These are phyloP conservation scores for Drosophila busckii DNA, from an alignment of 1,140 invertebrate genomes.

Conservation along the genomic window DNA sequence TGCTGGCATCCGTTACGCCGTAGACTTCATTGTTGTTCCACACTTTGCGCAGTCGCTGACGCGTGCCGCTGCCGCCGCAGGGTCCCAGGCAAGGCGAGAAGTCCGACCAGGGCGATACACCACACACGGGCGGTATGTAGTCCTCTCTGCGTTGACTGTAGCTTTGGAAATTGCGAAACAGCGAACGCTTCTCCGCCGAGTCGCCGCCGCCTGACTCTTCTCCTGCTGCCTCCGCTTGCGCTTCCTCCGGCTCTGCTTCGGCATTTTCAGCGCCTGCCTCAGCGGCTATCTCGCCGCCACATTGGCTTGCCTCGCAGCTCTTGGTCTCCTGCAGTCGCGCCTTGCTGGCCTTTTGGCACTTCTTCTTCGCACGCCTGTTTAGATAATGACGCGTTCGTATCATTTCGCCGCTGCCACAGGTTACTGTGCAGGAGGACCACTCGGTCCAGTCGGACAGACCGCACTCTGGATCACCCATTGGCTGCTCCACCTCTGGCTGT, in stretches of 20 bases:
- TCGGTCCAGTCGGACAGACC: slow-evolving; percentile 85
- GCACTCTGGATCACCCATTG: slow-evolving; percentile 80
- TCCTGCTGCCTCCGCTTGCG: slow-evolving; percentile 14
- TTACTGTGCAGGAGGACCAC: slow-evolving; percentile 87
- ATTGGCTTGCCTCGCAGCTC: slow-evolving; percentile 55
- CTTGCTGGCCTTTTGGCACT: slow-evolving; percentile 70
- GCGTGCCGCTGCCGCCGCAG: slow-evolving; percentile 79
- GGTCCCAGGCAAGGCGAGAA: slow-evolving; percentile 87
- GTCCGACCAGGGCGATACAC: slow-evolving; percentile 85
- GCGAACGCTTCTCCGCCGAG: slow-evolving; percentile 42
- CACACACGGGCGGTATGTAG: slow-evolving; percentile 81
- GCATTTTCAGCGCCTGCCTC: slow-evolving; percentile 11
- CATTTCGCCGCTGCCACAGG: slow-evolving; percentile 80
- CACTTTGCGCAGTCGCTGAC: slow-evolving; percentile 62
- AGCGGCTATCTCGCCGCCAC: slow-evolving; percentile 62
- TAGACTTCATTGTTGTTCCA: slow-evolving; percentile 77
- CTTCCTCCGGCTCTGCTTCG: slow-evolving; percentile 11
- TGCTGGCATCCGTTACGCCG: slow-evolving; percentile 43
- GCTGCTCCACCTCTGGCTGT: slow-evolving; percentile 20
- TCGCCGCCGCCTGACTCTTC: slow-evolving; percentile 12
- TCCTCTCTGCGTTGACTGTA: slow-evolving; percentile 69
- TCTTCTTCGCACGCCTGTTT: slow-evolving; percentile 66
- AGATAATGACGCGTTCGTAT: slow-evolving; percentile 58
- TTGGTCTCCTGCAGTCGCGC: slow-evolving; percentile 51
- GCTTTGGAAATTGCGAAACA: slow-evolving; percentile 67